Evolutionary conservation across 2,797 vertebrate genomes (phyloP), one percentile per base, ranked within the genome.

Genomic region (Chelidonichthys spinosus): DNA sequence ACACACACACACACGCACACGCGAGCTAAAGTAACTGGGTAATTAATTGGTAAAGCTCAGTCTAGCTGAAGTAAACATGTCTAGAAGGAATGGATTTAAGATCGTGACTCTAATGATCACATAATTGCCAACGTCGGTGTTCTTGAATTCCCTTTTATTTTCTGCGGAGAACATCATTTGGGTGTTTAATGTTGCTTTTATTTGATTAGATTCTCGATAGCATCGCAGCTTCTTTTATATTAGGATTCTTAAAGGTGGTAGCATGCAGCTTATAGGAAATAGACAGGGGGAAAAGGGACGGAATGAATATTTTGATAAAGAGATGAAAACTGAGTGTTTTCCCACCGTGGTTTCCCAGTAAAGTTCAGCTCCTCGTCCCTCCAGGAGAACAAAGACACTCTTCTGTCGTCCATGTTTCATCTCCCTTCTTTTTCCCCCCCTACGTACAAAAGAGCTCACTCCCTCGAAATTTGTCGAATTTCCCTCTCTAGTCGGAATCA

Each of bases 31-130:
- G 74, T 62, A 79, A 60, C 39, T 7, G 25, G 52, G 50, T 86
- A 72, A 88, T 89, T 86, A 86, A 69, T 76, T 36, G 53, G 54
- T 17, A 35, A 83, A 72, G 82, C 79, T 85, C 85, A 86, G 84
- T 87, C 7, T 49, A 84, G 86, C 84, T 79, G 78, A 90, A 91
- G 74, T 87, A 89, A 89, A 83, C 53, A 52, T 87, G 81, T 87
- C 85, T 77, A 49, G 74, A 78, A 87, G 88, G 82, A 91, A 81
- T 43, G 8, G 3, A 36, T 73, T 43, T 55, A 84, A 81, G 77
- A 81, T 59, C 6, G 25, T 1, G 25, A 25, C 25, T 14, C 67
- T 49, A 53, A 61, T 5, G 1, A 15, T 56, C 75, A 36, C 76
- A 39, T 75, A 5, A 74, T 55, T 64, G 8, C 35, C 13, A 18